Conservation (phyloP, 1,140 invertebrate genomes). For the Meloidogyne exigua region DNA sequence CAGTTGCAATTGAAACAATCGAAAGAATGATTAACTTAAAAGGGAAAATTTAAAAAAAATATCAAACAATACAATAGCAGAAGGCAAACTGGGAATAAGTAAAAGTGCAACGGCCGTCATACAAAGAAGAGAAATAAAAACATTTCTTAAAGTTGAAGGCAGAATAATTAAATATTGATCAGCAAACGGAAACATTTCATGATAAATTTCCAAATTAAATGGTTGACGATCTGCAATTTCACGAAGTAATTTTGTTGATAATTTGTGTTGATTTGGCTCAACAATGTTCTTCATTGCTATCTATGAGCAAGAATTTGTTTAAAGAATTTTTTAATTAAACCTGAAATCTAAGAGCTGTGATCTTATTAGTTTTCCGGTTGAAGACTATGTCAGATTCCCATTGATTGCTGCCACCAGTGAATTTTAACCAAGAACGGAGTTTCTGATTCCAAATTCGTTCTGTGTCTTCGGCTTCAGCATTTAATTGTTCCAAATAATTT, state of each 20-base stretch:
- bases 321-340: conserved; percentile 32
- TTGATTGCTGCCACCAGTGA: conserved; percentile 55
- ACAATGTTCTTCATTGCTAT: conserved; percentile 63
- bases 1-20: conserved; percentile 65
- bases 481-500: conserved; percentile 60
- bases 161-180: conserved; percentile 64
- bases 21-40: conserved; percentile 65
- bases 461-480: conserved; percentile 61
- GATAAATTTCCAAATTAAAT: conserved; percentile 59
- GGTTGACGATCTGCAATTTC: conserved; percentile 60
- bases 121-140: conserved; percentile 64
- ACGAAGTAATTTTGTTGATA: conserved; percentile 56
- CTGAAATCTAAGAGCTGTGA: conserved; percentile 54
- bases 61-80: conserved; percentile 43
- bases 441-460: conserved; percentile 59
- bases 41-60: background rate
- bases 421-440: conserved; percentile 61
- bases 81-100: conserved; percentile 65
- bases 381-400: conserved; percentile 59
- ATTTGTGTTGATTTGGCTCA: conserved; percentile 63
- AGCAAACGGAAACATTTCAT: conserved; percentile 63
- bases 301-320: conserved; percentile 27
- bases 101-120: conserved; percentile 65
- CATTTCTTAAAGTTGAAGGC: conserved; percentile 65
- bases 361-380: conserved; percentile 44